Evolutionary conservation across 2,113 vertebrate genomes (phyloP).

Genomic region (Phaethon lepturus): DNA sequence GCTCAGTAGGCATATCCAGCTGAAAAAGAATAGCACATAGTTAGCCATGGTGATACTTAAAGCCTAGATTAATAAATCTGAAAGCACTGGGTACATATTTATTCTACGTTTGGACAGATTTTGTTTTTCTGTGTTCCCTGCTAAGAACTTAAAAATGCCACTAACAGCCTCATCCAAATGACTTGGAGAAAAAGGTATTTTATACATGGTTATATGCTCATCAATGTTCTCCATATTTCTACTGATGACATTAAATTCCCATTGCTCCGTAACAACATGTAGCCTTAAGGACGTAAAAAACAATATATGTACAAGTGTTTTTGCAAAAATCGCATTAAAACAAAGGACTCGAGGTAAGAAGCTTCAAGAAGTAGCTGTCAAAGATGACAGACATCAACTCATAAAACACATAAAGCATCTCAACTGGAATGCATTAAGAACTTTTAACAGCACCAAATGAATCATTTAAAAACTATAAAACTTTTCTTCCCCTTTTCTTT

Average conservation of each 20-base stretch:
- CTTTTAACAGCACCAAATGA: not conserved
- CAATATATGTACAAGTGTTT: accelerated
- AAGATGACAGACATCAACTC: not conserved
- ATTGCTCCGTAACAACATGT: accelerated
- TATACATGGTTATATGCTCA: accelerated
- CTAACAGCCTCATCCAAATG: not conserved
- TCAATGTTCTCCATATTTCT: not conserved
- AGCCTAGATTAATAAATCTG: not conserved
- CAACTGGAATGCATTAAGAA: not conserved
- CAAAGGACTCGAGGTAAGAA: not conserved
- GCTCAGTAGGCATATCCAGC: slow-evolving; percentile 89
- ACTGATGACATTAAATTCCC: accelerated
- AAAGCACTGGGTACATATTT: not conserved
- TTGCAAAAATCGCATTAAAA: not conserved
- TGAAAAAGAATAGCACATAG: slow-evolving; percentile 59
- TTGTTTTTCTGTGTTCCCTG: not conserved
- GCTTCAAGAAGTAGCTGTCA: not conserved
- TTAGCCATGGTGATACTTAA: not conserved
- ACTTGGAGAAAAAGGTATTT: not conserved
- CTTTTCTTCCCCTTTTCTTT: not conserved
- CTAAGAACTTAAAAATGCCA: not conserved
- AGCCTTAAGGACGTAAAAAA: not conserved
- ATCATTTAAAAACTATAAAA: not conserved
- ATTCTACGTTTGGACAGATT: not conserved
- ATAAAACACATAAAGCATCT: not conserved